phyloP scores from a whole-genome alignment of 2,888 invertebrate genomes.

The Mellilla xanthometata region DNA sequence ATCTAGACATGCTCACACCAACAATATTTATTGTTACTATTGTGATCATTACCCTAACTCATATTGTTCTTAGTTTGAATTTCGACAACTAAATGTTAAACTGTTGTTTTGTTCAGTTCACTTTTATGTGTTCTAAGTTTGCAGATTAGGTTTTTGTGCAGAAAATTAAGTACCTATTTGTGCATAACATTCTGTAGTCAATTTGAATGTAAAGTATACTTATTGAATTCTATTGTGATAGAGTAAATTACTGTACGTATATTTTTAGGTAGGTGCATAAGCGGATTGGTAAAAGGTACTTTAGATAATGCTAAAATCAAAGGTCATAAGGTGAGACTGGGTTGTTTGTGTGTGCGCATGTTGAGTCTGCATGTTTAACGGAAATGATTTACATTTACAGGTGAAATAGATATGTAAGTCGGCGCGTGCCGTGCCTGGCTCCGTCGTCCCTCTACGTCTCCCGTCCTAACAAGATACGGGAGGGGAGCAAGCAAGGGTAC shows the following conservation, averaged over 20 bases:
- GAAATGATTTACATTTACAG: slow-evolving; percentile 35
- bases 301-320: no score
- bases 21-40: slow-evolving; percentile 25
- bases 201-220: no score
- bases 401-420: slow-evolving; percentile 32
- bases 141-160: no score
- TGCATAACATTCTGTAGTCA: no score
- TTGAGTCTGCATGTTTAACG: background rate
- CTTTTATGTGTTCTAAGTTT: no score
- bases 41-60: slow-evolving; percentile 8
- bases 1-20: slow-evolving; percentile 51
- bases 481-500: slow-evolving; percentile 50
- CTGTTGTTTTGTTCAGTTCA: background rate
- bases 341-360: no score
- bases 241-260: no score
- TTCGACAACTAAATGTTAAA: background rate
- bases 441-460: slow-evolving; percentile 53
- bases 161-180: no score
- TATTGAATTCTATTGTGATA: no score
- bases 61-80: slow-evolving; percentile 11
- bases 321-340: no score
- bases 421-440: slow-evolving; percentile 67
- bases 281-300: no score
- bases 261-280: no score
- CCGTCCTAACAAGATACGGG: slow-evolving; percentile 65